These are phyloP conservation scores for Tridacna gigas DNA, from an alignment of 2,888 invertebrate genomes.

Conservation along the genomic window DNA sequence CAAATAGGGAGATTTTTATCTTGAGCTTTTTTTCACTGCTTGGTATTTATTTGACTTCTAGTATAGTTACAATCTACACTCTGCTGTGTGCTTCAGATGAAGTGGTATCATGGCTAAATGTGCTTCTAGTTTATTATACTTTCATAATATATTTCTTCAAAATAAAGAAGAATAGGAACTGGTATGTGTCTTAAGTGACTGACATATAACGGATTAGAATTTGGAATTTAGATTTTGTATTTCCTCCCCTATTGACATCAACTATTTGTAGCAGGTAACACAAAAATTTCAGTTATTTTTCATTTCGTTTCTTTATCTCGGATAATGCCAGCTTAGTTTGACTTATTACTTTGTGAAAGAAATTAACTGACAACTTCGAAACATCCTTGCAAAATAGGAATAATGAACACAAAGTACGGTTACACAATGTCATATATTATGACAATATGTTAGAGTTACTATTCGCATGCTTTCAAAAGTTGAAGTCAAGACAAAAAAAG, in stretches of 20 bases:
- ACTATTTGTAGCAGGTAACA: conserved; percentile 51
- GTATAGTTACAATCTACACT: conserved; percentile 7
- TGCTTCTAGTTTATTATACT: no score
- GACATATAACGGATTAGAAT: not conserved
- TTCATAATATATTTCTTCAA: no score
- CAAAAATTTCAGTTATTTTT: conserved; percentile 56
- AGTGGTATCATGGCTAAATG: not conserved
- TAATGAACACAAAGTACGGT: no score
- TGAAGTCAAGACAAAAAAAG: no score
- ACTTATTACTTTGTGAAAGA: not conserved
- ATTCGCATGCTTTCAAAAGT: no score
- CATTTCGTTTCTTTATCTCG: not conserved
- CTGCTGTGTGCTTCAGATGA: not conserved
- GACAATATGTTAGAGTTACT: no score
- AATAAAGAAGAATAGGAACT: no score
- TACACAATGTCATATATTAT: no score
- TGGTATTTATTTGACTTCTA: conserved; percentile 3
- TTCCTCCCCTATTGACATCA: conserved; percentile 18
- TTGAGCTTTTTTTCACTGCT: conserved; percentile 38
- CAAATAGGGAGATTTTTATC: conserved; percentile 57
- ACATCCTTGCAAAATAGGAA: not conserved
- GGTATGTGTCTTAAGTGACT: no score
- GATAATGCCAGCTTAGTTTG: no score
- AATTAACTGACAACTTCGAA: no score
- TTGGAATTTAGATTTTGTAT: conserved; percentile 11